These are phyloP conservation scores for Holocentrus rufus DNA, from an alignment of 2,797 vertebrate genomes.

Conservation along the genomic window DNA sequence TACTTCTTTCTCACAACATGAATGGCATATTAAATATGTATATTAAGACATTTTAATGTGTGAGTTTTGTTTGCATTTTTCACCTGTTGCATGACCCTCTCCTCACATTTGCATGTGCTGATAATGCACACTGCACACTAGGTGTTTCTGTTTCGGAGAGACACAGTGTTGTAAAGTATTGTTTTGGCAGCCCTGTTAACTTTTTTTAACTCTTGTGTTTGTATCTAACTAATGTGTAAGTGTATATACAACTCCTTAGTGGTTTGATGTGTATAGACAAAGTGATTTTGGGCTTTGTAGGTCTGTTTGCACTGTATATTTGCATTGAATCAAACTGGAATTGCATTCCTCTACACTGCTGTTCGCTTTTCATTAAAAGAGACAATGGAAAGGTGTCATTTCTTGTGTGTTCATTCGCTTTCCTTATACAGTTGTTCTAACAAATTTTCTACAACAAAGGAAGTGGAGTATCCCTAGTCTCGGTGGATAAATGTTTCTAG, in stretches of 20 bases:
- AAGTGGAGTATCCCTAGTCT: background rate
- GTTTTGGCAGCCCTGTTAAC: slow-evolving; percentile 59
- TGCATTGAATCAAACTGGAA: slow-evolving; percentile 75
- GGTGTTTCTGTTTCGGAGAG: slow-evolving; percentile 61
- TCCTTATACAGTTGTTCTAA: background rate
- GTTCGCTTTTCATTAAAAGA: slow-evolving; percentile 80
- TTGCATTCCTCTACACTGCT: slow-evolving; percentile 72
- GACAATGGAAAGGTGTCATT: slow-evolving; percentile 45
- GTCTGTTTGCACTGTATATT: slow-evolving; percentile 82
- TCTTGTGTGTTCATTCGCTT: slow-evolving; percentile 36
- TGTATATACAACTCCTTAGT: slow-evolving; percentile 73
- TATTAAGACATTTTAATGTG: slow-evolving; percentile 31
- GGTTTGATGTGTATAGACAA: slow-evolving; percentile 78
- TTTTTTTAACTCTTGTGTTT: slow-evolving; percentile 70
- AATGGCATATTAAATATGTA: slow-evolving; percentile 47
- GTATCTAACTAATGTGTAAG: slow-evolving; percentile 70
- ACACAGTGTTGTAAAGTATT: slow-evolving; percentile 41
- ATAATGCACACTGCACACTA: slow-evolving; percentile 66
- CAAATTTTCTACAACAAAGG: background rate
- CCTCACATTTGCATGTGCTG: slow-evolving; percentile 73
- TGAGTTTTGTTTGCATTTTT: slow-evolving; percentile 49
- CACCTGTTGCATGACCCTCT: slow-evolving; percentile 63
- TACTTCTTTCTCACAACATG: slow-evolving; percentile 38
- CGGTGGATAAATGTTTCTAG: background rate
- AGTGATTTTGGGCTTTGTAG: slow-evolving; percentile 72